Evolutionary conservation across 2,888 invertebrate species (phyloP), one percentile per base, ranked within the genome.

Genomic region (Eupithecia tripunctaria): DNA sequence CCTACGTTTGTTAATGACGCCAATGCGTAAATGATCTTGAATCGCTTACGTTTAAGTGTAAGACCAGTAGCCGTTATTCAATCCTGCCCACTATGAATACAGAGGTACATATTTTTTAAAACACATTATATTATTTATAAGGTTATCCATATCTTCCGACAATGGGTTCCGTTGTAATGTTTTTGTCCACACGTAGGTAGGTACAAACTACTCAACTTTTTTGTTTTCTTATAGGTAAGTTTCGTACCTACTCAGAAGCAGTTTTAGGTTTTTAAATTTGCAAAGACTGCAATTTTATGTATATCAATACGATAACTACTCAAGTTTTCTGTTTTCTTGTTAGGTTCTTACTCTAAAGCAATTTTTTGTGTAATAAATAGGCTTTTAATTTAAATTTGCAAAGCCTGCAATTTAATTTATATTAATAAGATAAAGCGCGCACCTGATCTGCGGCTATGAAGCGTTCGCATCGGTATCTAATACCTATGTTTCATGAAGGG

Each of bases 21-120:
- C 25, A 25, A 56, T 56, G 56, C 56, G 12, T 51, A 51, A 51
- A 51, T 25, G 25, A 56, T 25, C 3, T 36, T 7, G 27, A 60
- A 56, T 69, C 36, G 47, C 27, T 56, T 18, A 68, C 65, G 47
- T 72, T 59, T 63, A 36, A 18, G 25, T 47, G 18, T 51, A 18
- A 36, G 51, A 67, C 51, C 51, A 32, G 41, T 66, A 66, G 60
- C 72, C 69, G 72, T 72, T 72, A 65, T 21, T 32, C 56, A 56
- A 59, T 36, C 41, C 18, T 43, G 32, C 10, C 10, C 21, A n/a
- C 36, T 32, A 15, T 32, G 18, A 15, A 12, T 36, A 36, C 36
- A 36, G n/a, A n/a, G n/a, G n/a, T n/a, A n/a, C n/a, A n/a, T n/a
- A n/a, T n/a, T n/a, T n/a, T n/a, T n/a, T n/a, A n/a, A n/a, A n/a